Base-by-base conservation (phyloP, 1,140 invertebrate species). In the Drosophila subpulchrella region DNA sequence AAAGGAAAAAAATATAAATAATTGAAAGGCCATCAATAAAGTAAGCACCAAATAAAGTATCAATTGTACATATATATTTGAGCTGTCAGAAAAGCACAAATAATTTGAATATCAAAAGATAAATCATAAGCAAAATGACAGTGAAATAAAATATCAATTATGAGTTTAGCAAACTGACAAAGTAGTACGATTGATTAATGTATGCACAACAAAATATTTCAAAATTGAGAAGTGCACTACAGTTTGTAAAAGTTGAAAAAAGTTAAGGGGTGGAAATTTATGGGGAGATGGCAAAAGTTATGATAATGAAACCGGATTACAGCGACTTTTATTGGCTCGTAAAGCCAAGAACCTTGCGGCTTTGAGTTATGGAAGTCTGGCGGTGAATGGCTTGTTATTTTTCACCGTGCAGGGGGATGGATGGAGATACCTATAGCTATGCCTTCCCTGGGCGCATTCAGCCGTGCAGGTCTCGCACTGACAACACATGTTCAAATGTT, bases 401-500 rank as follows among this genome's bases (percentile, higher is more conserved):
- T 20, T 53, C 12, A 13, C 50, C 3, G 50, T 53, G 50, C 12
- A 36, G 6, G 3, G 6, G 32, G 6, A 15, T 10, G n/a, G 27
- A 53, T 53, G 50, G 50, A 10, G 32, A 34, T 34, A 34, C 32
- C 30, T 20, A 20, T 20, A 20, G 20, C 6, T 32, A 6, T 6
- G 6, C 30, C 67, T 39, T 55, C 32, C 42, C 4, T 47, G 63
- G 38, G 27, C 50, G 50, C 75, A 79, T 57, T 56, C 41, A 71
- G 50, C 47, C 42, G 32, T 50, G 50, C 72, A 47, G 39, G 51
- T 61, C 72, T 65, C 47, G 58, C 80, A 75, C 46, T 70, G 63
- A 77, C 75, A 77, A 77, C 56, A 77, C 75, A 77, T 77, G 75
- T 77, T 77, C 63, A 81, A 83, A 78, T 78, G 74, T 84, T 84